A percentile compares a stretch with the other conserved stretches of the same genome.
These are phyloP conservation scores for Lypha dubia DNA, from an alignment of 2,888 invertebrate species.

Conservation along the genomic window DNA sequence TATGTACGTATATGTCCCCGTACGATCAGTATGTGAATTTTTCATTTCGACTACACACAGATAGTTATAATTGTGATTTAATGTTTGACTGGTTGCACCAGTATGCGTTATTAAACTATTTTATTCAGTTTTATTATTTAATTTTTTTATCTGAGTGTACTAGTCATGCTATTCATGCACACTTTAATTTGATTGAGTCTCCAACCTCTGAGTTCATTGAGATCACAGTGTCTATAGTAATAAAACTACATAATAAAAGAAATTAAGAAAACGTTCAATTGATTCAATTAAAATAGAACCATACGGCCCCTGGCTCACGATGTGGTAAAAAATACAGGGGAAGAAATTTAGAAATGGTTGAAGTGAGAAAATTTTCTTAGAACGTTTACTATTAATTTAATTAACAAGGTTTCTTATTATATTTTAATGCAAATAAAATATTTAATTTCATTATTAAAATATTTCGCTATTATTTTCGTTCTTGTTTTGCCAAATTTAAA, in stretches of 20 bases:
- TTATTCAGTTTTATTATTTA: slow-evolving; percentile 1
- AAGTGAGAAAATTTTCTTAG: background rate
- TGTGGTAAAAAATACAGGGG: slow-evolving; percentile 25
- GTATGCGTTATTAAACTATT: slow-evolving; percentile 38
- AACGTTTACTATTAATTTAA: no score
- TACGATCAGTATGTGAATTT: slow-evolving; percentile 38
- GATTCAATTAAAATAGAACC: slow-evolving; percentile 80
- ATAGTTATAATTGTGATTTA: slow-evolving; percentile 21
- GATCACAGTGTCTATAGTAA: slow-evolving; percentile 62
- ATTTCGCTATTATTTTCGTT: no score
- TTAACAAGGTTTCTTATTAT: no score
- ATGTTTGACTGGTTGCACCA: slow-evolving; percentile 3
- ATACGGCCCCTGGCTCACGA: slow-evolving; percentile 64
- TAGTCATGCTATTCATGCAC: slow-evolving; percentile 64
- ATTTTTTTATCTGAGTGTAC: slow-evolving; percentile 27
- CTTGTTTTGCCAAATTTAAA: no score
- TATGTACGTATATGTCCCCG: slow-evolving; percentile 13
- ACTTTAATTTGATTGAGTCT: slow-evolving; percentile 71
- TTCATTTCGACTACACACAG: slow-evolving; percentile 17
- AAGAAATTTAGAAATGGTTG: background rate
- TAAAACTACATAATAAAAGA: slow-evolving; percentile 67
- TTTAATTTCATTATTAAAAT: no score
- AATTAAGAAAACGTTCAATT: slow-evolving; percentile 78
- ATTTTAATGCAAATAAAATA: no score
- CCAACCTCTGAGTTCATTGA: slow-evolving; percentile 71